Percentiles rank a stretch among this genome's conserved stretches.
Conservation (phyloP, 2,888 invertebrate species). For the Priocnemis perturbator region DNA sequence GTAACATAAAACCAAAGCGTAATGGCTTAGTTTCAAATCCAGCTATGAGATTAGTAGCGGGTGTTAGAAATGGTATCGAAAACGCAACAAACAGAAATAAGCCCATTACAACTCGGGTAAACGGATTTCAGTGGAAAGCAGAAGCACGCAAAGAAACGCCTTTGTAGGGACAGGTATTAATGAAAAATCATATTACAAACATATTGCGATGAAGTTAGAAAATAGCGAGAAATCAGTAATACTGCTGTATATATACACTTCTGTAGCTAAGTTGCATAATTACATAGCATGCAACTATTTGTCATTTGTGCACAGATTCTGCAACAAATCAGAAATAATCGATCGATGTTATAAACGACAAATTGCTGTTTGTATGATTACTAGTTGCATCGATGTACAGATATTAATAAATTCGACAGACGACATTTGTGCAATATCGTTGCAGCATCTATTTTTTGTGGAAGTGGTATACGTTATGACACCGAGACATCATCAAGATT, state of each 20-base stretch:
- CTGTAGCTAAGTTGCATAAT: too few species aligned
- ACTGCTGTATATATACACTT: too few species aligned
- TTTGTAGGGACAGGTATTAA: conserved; percentile 75
- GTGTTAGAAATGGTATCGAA: conserved; percentile 85
- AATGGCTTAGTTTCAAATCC: conserved; percentile 92
- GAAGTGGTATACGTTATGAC: conserved; percentile 14
- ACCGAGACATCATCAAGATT: too few species aligned
- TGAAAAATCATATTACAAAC: neutral
- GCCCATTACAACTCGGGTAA: conserved; percentile 75
- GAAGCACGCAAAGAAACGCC: conserved; percentile 86
- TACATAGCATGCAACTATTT: too few species aligned
- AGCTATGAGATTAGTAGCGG: conserved; percentile 88
- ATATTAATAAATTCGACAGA: conserved; percentile 36
- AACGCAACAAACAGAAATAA: conserved; percentile 76
- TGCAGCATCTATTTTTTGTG: conserved; percentile 35
- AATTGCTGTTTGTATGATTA: neutral
- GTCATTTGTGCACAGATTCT: too few species aligned
- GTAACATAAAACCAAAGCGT: conserved; percentile 83
- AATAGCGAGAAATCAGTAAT: too few species aligned
- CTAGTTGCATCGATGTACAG: neutral
- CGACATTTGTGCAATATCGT: conserved; percentile 38
- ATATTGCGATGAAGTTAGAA: neutral
- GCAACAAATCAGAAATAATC: too few species aligned
- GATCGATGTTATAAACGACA: conserved; percentile 10
- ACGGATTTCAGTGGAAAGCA: conserved; percentile 86